Base-by-base conservation (phyloP, 1,140 invertebrate species). In the Tenebrio molitor region DNA sequence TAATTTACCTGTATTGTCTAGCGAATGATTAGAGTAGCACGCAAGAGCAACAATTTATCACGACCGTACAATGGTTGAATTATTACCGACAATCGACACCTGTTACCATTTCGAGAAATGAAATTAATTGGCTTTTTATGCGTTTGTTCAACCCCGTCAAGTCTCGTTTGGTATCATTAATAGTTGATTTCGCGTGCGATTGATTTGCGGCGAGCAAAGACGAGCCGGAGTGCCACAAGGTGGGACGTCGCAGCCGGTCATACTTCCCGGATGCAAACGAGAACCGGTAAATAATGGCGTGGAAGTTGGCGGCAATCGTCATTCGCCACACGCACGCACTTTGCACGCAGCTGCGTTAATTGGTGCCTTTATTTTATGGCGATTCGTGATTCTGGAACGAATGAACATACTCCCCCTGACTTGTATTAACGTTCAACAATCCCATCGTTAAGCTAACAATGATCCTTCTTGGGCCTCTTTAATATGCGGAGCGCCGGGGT, bases 281-380 rank as follows among this genome's bases (percentile, higher is more conserved):
- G 50, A 58, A 29, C 23, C 23, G 50, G 50, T 58, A 58, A 58
- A 58, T 58, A 58, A 58, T 29, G 10, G 50, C 29, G 50, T 29
- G 50, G 50, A 53, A 53, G 42, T 44, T 15, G 14, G 50, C 65
- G 63, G 69, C 42, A 70, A 76, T 76, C 72, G 71, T 62, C 69
- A 76, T 76, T 76, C 74, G 33, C 44, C 74, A 74, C 75, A 76
- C 72, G 65, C 50, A 65, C 65, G 46, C 19, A 72, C 69, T 74
- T 74, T 74, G 75, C 69, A 76, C 69, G 73, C 75, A 76, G 75
- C 72, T 76, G 75, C 69, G 75, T 76, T 76, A 76, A 76, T 76
- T 76, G 75, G 58, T 58, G 66, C 69, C 75, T 76, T 76, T 76
- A 76, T 76, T 76, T 76, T 74, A 76, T 74, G 64, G 66, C 68